phyloP scores from a whole-genome alignment of 2,888 invertebrate species.

The Tipula lateralis region DNA sequence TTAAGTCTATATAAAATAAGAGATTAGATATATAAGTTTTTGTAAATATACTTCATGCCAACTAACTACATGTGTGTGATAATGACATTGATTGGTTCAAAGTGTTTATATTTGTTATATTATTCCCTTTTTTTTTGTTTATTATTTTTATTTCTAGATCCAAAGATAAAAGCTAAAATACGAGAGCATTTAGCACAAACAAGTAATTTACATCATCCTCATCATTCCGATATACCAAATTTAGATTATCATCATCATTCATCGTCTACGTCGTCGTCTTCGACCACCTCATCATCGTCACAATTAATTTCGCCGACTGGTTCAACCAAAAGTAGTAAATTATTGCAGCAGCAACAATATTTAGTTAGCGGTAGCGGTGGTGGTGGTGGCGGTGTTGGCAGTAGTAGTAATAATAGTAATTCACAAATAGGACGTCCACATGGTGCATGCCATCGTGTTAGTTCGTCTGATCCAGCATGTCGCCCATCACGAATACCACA shows the following conservation, averaged over 20 bases:
- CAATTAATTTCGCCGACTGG: neutral
- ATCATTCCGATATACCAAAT: conserved; percentile 53
- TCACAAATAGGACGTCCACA: conserved; percentile 36
- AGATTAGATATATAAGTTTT: neutral
- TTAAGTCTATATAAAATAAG: neutral
- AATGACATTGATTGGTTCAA: neutral
- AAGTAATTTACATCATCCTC: conserved; percentile 50
- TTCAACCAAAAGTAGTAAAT: conserved; percentile 20
- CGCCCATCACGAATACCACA: conserved; percentile 56
- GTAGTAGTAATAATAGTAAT: conserved; percentile 34
- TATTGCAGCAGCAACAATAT: neutral
- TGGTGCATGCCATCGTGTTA: conserved; percentile 39
- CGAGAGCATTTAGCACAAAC: conserved; percentile 63
- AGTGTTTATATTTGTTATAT: neutral
- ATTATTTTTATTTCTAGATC: conserved; percentile 59
- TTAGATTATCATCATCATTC: conserved; percentile 44
- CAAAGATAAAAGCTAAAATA: conserved; percentile 77
- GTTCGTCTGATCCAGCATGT: conserved; percentile 45
- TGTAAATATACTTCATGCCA: neutral
- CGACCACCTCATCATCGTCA: conserved; percentile 35
- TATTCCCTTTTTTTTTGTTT: neutral
- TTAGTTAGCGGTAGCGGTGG: neutral
- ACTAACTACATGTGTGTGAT: neutral
- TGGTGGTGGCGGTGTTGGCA: neutral
- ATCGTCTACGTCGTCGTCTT: conserved; percentile 46